Conservation (phyloP, 2,888 invertebrate species). For the Megastigmus dorsalis region DNA sequence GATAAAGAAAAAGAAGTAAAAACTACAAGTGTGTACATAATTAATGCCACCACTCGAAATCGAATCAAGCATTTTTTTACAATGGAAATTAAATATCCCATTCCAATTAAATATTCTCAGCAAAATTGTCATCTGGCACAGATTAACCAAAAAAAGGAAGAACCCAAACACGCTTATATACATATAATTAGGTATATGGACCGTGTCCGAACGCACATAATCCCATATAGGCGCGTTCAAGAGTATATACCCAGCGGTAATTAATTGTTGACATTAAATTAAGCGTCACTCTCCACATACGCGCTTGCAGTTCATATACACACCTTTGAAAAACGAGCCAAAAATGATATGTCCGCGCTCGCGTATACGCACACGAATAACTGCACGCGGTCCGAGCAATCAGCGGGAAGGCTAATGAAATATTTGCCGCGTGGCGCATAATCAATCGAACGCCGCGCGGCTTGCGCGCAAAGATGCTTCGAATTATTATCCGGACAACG, state of each 20-base stretch:
- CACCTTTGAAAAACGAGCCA: neutral
- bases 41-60: too few species aligned
- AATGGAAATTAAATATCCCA: too few species aligned
- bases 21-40: too few species aligned
- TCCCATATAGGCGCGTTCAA: too few species aligned
- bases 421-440: neutral
- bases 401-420: slow-evolving; percentile 16
- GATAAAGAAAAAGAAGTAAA: too few species aligned
- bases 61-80: too few species aligned
- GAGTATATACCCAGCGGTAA: neutral
- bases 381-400: neutral
- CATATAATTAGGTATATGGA: too few species aligned
- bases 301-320: neutral
- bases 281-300: neutral
- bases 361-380: too few species aligned
- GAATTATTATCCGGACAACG: slow-evolving; percentile 12
- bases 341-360: neutral
- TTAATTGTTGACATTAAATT: slow-evolving; percentile 1
- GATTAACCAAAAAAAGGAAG: neutral
- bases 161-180: too few species aligned
- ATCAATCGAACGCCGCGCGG: neutral
- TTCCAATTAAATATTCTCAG: too few species aligned
- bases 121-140: too few species aligned
- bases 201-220: too few species aligned
- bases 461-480: neutral